These are phyloP conservation scores for Gulo gulo DNA, from an alignment of 2,113 vertebrate species.

Conservation along the genomic window DNA sequence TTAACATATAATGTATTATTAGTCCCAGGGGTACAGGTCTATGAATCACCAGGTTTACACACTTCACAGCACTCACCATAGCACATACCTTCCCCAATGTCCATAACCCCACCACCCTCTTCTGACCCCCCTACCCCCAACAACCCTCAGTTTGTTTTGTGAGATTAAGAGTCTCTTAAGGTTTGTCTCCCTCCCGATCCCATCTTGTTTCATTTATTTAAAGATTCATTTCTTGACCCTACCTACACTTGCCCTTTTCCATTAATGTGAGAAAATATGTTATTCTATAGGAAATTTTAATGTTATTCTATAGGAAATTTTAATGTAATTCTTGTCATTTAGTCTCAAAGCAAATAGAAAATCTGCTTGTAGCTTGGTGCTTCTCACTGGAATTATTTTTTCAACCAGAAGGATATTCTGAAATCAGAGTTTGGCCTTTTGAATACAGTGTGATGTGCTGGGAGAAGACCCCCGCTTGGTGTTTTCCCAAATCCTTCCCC, in stretches of 20 bases:
- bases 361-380: conserved; percentile 15
- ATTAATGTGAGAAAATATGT: conserved; percentile 23
- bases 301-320: background rate
- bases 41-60: too few relatives aligned
- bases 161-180: too few relatives aligned
- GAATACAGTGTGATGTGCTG: background rate
- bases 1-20: too few relatives aligned
- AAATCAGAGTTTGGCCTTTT: conserved; percentile 28
- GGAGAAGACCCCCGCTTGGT: background rate
- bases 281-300: background rate
- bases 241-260: background rate
- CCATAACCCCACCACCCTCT: too few relatives aligned
- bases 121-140: rapidly evolving
- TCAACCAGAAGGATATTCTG: background rate
- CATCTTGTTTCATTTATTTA: too few relatives aligned
- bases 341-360: background rate
- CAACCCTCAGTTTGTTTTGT: too few relatives aligned
- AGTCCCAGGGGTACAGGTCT: too few relatives aligned
- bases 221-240: conserved; percentile 30
- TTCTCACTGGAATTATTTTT: conserved; percentile 18
- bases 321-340: background rate
- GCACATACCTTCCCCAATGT: too few relatives aligned
- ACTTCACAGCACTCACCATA: too few relatives aligned
- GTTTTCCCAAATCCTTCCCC: background rate
- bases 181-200: too few relatives aligned